These are phyloP conservation scores for Bucorvus abyssinicus DNA, from an alignment of 2,797 vertebrate genomes.

Conservation along the genomic window DNA sequence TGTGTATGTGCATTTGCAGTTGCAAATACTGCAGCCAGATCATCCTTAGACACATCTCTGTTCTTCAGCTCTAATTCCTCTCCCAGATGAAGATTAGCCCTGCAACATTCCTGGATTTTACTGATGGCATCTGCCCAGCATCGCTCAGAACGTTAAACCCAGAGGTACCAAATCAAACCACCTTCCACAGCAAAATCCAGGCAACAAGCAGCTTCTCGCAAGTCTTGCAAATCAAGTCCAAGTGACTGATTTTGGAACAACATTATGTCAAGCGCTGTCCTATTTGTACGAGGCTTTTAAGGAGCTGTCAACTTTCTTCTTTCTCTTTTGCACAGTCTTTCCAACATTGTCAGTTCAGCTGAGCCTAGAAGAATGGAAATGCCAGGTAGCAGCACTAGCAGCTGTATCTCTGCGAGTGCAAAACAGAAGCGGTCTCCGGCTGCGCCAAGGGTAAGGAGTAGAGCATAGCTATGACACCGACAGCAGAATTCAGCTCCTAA, in stretches of 20 bases:
- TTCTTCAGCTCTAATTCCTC: conserved; percentile 23
- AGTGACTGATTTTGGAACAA: conserved; percentile 16
- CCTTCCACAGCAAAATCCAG: neutral
- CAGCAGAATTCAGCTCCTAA: neutral
- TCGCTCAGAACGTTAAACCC: neutral
- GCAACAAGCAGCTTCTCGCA: conserved; percentile 27
- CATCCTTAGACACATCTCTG: neutral
- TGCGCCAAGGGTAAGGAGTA: neutral
- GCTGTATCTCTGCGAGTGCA: neutral
- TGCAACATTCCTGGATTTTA: neutral
- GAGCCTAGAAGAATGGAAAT: conserved; percentile 3
- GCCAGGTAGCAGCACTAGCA: conserved; percentile 6
- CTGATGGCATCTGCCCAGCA: neutral
- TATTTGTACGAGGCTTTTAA: neutral
- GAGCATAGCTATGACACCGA: neutral
- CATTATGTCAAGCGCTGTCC: neutral
- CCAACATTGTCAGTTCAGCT: neutral
- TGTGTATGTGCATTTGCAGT: neutral
- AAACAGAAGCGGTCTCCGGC: neutral
- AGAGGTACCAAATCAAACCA: neutral
- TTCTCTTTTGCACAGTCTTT: neutral
- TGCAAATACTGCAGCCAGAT: neutral
- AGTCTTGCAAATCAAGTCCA: conserved; percentile 13
- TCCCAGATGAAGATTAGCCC: neutral
- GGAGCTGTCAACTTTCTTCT: conserved; percentile 15